Conservation (phyloP, 2,797 vertebrate genomes). For the Pithecia hirsuta region DNA sequence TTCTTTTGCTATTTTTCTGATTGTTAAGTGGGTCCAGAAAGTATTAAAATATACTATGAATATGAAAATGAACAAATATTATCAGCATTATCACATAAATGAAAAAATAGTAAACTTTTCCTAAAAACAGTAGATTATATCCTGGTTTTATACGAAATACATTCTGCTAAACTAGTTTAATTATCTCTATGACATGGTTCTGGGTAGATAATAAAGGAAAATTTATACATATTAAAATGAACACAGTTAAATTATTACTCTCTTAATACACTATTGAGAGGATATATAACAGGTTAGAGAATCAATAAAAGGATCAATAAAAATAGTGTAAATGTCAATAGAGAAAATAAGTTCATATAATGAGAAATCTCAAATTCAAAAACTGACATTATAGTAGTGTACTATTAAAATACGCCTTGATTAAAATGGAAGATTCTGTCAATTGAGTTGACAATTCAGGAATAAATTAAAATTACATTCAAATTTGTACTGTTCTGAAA, state of each 20-base stretch:
- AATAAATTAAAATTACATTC: not conserved
- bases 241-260: not conserved
- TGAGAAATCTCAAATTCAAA: not conserved
- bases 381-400: not conserved
- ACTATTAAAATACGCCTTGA: not conserved
- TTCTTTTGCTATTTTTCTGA: constrained; percentile 18
- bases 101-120: not conserved
- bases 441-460: not conserved
- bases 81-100: not conserved
- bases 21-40: not conserved
- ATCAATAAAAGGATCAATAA: not conserved
- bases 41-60: not conserved
- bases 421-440: not conserved
- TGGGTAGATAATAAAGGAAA: not conserved
- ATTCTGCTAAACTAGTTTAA: not conserved
- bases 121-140: not conserved
- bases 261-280: not conserved
- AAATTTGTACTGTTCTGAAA: not conserved
- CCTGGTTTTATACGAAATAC: not conserved
- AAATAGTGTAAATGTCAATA: not conserved
- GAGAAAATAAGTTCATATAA: constrained; percentile 20
- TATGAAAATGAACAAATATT: not conserved
- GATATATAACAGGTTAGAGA: not conserved
- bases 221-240: not conserved
- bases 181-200: not conserved